Base-by-base conservation (phyloP, 2,797 vertebrate species). In the Thaleichthys pacificus region DNA sequence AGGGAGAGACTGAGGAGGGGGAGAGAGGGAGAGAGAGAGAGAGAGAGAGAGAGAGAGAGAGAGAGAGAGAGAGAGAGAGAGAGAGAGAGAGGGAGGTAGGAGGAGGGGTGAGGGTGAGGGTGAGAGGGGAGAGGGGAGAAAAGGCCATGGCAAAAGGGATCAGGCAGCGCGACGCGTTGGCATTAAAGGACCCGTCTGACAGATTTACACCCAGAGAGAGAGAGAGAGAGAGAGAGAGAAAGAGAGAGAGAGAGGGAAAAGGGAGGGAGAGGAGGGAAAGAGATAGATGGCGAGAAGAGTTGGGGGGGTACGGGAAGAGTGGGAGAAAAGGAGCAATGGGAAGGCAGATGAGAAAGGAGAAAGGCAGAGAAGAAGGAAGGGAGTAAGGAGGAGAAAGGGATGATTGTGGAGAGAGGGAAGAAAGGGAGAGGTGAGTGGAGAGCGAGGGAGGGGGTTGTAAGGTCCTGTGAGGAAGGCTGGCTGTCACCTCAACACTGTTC, bases 401-500 rank as follows among this genome's bases (percentile, higher is more conserved):
- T 24, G 21, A 9, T 30, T 68, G 57, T 47, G 70, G 64, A 26
- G 77, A 61, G 56, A 47, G 60, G 70, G 61, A 70, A 71, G 77
- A 76, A 70, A 72, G 73, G 35, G 64, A 68, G 75, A 80, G 74
- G 72, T 76, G 57, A 67, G 71, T 73, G 76, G 71, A 72, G 76
- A 49, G 69, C 73, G 73, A 35, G 64, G 66, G 75, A 79, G 74
- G 72, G 51, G 67, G 71, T 73, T 75, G 12, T 14, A 8, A 58
- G 69, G 73, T 74, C 49, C 49, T 14, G 49, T 4, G 49, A 51
- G 49, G 73, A 22, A 35, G 32, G 32, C 32, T 35, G 73, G 73
- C 77, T 78, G 77, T 80, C 77, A 84, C 77, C 68, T 68, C 32
- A 19, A 75, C 42, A 70, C 68, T 73, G 76, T 76, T 84, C 75